Evolutionary conservation across 2,797 vertebrate genomes (phyloP).

Genomic region (Poeciliopsis presidionis): DNA sequence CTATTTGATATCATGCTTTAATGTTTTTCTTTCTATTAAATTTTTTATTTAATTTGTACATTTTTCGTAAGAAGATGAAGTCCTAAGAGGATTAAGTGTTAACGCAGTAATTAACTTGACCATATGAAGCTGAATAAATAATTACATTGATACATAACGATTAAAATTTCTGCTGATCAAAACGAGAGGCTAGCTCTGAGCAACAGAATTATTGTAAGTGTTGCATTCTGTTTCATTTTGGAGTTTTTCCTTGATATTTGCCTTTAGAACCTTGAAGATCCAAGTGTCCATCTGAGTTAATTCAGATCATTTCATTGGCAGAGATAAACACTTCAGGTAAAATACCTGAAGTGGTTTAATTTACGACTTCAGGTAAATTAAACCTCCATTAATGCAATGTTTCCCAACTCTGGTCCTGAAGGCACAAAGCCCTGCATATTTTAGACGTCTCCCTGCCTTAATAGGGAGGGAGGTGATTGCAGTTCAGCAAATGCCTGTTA

Average conservation of each 20-base stretch:
- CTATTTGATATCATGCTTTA: not conserved
- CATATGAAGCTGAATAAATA: not conserved
- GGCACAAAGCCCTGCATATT: too few relatives aligned
- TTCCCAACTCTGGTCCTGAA: too few relatives aligned
- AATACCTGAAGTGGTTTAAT: not conserved
- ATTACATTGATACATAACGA: not conserved
- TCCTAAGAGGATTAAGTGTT: not conserved
- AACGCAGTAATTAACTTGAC: not conserved
- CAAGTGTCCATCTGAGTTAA: not conserved
- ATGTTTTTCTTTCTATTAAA: too few relatives aligned
- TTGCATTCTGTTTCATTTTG: not conserved
- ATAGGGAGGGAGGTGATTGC: too few relatives aligned
- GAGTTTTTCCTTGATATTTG: not conserved
- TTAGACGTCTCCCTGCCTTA: too few relatives aligned
- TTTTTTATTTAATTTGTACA: not conserved
- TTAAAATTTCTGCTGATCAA: not conserved
- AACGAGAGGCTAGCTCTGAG: not conserved
- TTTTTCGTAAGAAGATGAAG: not conserved
- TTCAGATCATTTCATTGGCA: not conserved
- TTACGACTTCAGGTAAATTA: not conserved
- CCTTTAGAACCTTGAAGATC: not conserved
- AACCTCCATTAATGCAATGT: not conserved
- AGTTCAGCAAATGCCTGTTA: too few relatives aligned
- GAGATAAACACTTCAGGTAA: too few relatives aligned
- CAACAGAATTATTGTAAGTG: not conserved